Base-by-base conservation (phyloP, 2,113 vertebrate genomes). In the Dasypus novemcinctus region DNA sequence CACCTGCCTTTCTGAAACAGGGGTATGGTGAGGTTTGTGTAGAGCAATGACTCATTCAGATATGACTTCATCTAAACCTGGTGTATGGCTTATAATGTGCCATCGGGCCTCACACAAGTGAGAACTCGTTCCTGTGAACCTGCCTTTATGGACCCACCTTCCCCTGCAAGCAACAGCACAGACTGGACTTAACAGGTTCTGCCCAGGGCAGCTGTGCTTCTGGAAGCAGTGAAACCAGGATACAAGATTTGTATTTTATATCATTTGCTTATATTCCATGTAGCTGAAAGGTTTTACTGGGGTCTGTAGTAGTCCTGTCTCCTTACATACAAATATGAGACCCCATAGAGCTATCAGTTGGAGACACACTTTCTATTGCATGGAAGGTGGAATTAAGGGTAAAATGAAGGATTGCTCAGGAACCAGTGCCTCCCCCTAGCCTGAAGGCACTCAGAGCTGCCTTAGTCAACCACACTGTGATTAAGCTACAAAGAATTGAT, bases 131-230 rank as follows among this genome's bases (percentile, higher is more conserved):
- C 41, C 87, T 2, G 1, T 5, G 10, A 31, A 15, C 29, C 49
- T 29, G 27, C 13, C 71, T 25, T 21, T 7, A 25, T 31, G 23
- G 23, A 27, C 5, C 15, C 29, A 38, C 8, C 5, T 46, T 66
- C 8, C 54, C n/a, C 3, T 10, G 57, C 2, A 9, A 68, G 8
- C n/a, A 61, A 12, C 1, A 5, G 3, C 13, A 2, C 1, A 4
- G 46, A 68, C 3, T 2, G 3, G 59, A 59, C 20, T 49, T 76
- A 7, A 4, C 14, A 38, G 7, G 7, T 41, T 23, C 76, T 0
- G 6, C 36, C 57, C 14, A 17, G 25, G 1, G 43, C 64, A 5
- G 29, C 13, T 1, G 2, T 33, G 21, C 9, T 23, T 36, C 25
- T 61, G 81, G 59, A 49, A 57, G 31, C 27, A 57, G 14, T 12